phyloP scores from a whole-genome alignment of 23 tunicate species.

The Trididemnum miniatum region DNA sequence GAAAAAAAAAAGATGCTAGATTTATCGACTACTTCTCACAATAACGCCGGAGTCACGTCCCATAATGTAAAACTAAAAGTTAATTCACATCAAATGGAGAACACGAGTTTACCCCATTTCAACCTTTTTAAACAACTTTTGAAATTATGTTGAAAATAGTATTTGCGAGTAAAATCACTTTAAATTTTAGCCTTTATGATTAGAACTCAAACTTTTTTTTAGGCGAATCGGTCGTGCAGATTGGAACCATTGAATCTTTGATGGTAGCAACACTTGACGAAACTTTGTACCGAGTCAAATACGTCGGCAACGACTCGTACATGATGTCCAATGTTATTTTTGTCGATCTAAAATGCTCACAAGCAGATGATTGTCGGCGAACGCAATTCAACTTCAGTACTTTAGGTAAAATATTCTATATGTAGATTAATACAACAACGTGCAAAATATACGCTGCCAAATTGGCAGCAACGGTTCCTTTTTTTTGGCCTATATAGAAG shows the following conservation, averaged over 20 bases:
- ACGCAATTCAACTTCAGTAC: neutral
- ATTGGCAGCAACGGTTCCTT: too few species aligned
- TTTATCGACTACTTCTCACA: too few species aligned
- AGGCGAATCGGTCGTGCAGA: neutral
- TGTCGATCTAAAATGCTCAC: neutral
- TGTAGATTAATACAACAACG: too few species aligned
- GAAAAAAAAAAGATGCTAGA: too few species aligned
- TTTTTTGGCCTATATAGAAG: too few species aligned
- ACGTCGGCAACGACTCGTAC: neutral
- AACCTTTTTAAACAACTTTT: neutral
- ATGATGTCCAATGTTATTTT: neutral
- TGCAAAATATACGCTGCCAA: too few species aligned
- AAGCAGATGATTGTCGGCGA: neutral
- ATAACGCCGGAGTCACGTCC: too few species aligned
- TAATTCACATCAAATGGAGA: too few species aligned
- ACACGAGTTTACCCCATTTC: neutral
- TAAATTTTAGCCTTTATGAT: too few species aligned
- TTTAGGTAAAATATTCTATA: slow-evolving; percentile 25
- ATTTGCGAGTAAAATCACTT: neutral
- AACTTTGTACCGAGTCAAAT: neutral
- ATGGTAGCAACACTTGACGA: neutral
- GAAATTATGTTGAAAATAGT: neutral
- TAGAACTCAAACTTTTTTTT: neutral
- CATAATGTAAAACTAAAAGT: too few species aligned
- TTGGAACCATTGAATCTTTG: neutral